Evolutionary conservation across 2,797 vertebrate species (phyloP).

Genomic region (Poeciliopsis turneri): DNA sequence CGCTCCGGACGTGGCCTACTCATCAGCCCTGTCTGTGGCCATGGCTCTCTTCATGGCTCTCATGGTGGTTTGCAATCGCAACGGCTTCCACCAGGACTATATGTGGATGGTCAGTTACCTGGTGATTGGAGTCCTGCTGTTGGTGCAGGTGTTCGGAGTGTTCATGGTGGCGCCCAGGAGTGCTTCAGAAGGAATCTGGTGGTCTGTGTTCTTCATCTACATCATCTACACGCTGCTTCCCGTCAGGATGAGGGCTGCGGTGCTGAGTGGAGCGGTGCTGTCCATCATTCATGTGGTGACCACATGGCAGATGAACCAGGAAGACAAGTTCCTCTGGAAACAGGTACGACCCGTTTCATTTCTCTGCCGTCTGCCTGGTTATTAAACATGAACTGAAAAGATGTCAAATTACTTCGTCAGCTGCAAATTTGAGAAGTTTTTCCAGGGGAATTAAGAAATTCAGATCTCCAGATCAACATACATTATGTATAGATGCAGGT

Average conservation of each 20-base stretch:
- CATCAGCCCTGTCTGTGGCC: conserved; percentile 84
- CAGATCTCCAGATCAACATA: background rate
- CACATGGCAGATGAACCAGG: conserved; percentile 88
- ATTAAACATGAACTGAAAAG: background rate
- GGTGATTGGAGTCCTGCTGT: conserved; percentile 88
- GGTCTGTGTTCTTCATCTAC: conserved; percentile 96
- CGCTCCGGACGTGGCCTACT: conserved; percentile 79
- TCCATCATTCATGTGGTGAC: conserved; percentile 88
- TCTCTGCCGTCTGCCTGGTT: background rate
- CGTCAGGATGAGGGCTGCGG: conserved; percentile 93
- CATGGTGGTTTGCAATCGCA: conserved; percentile 94
- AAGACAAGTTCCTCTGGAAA: conserved; percentile 91
- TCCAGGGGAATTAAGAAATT: background rate
- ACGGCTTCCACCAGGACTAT: conserved; percentile 96
- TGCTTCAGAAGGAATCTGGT: conserved; percentile 92
- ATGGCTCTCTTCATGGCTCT: conserved; percentile 90
- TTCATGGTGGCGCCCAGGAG: conserved; percentile 86
- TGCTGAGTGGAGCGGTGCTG: conserved; percentile 88
- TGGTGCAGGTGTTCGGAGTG: conserved; percentile 89
- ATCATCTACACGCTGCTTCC: conserved; percentile 97
- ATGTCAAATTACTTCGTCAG: background rate
- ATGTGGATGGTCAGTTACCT: conserved; percentile 98
- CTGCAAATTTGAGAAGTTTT: background rate
- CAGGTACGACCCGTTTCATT: conserved; percentile 81
- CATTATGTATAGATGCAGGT: background rate